Evolutionary conservation across 2,888 invertebrate genomes (phyloP), one percentile per base, ranked within the genome.

Genomic region (Drosophila birchii): DNA sequence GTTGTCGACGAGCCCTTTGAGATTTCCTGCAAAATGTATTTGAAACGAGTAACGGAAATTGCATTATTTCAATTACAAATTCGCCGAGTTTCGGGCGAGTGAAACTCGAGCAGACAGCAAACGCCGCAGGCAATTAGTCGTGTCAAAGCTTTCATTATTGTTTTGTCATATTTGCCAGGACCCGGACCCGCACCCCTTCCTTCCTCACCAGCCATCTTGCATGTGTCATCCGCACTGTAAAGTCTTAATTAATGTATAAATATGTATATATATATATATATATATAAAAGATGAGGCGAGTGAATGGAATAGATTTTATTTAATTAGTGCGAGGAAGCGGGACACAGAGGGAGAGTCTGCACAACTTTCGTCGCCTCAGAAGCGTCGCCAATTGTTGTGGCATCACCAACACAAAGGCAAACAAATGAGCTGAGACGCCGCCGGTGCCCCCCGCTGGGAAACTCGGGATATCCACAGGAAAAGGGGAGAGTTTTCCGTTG

Each of bases 21-120:
- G 89, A 81, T 88, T 88, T 86, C 86, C 89, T 84, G 85, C 71
- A 80, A 82, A 85, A 85, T 82, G 89, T 86, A 89, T 89, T 86
- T 87, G 87, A 87, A 87, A 85, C 89, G 88, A 89, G 89, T 80
- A 89, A 85, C 85, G 86, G 86, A 86, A 86, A 86, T 86, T 86
- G 86, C 89, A 86, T 86, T 86, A 86, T 89, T 86, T 86, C 89
- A 89, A 86, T 89, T 86, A 86, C 89, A 81, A 89, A 88, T 89
- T 87, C 78, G 88, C 76, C 78, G 81, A 81, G 61, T 11, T 51
- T 58, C 51, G 54, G 75, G 62, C 14, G 60, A 72, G 58, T 38
- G 56, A 75, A 68, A 85, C 81, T 79, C 75, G 64, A 78, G 88
- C 78, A 87, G 81, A 88, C 87, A 84, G 78, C 84, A 80, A 78